Base-by-base conservation (phyloP, 2,113 vertebrate genomes). In the Notothenia rossii region DNA sequence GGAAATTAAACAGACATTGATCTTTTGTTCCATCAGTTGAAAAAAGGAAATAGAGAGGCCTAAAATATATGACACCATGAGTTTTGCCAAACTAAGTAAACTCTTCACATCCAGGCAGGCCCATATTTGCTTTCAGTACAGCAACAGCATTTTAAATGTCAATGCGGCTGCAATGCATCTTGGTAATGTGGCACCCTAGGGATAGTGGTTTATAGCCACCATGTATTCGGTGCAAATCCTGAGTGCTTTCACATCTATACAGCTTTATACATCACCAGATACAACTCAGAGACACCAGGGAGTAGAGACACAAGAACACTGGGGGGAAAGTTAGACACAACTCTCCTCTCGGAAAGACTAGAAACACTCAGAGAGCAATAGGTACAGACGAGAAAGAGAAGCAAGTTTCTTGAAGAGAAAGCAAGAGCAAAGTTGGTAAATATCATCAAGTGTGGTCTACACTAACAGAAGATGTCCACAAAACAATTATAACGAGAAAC, bases 231-330 rank as follows among this genome's bases (percentile, higher is more conserved):
- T 22, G 22, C 22, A 75, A 83, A 86, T 81, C 66, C 14, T 50
- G 64, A 43, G 50, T 69, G 25, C 33, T 68, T 68, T 79, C 51
- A 76, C 72, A 77, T 67, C 63, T 22, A 45, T 11, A 63, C 60
- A 65, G 60, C 73, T 81, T 29, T 53, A 67, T 77, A 66, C 43
- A 76, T 79, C 85, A 82, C 54, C 62, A 29, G 77, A 63, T 53
- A 72, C 50, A 13, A 61, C 66, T 48, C 10, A 50, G 46, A 64
- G 50, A 56, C 59, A 64, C 18, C 60, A 61, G 58, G 75, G 74
- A 80, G 56, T 50, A 46, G 46, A 85, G 18, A 55, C 58, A 51
- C 51, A 72, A 18, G 25, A 46, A 73, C 40, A 45, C 14, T 10
- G 45, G 40, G n/a, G 46, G 49, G 40, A 17, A 70, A n/a, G 59